Evolutionary conservation across 2,797 vertebrate species (phyloP), one percentile per base, ranked within the genome.

Genomic region (Brachymystax lenok): DNA sequence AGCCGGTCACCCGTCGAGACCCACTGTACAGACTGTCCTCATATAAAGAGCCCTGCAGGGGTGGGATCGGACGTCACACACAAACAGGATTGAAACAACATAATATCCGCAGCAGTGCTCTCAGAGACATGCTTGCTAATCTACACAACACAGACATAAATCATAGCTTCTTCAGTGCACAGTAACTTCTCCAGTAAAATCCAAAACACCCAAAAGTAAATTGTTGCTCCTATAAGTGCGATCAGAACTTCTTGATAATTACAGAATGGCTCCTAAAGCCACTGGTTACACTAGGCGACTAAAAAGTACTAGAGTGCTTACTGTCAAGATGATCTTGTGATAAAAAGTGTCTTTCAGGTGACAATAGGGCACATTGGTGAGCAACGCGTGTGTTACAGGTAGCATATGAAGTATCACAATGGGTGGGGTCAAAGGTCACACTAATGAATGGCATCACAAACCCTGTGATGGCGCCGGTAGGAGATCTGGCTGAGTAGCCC

Each of bases 21-120:
- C 84, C 83, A 21, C 85, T 83, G 87, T 85, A 87, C 40, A 92
- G 40, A 13, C 86, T 64, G 76, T 93, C 92, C 71, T 93, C 90
- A 70, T 92, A 92, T 19, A 91, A 40, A 74, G 89, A 88, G 81
- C 77, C 89, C 93, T 94, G 79, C 27, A 71, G n/a, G 21, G 35
- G 3, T 10, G 19, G 16, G n/a, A 61, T 61, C 10, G 24, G n/a
- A 35, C n/a, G 16, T 24, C 64, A 33, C 66, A 51, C 0, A 46
- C 8, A 33, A 4, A 40, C 40, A 40, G 40, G 40, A 46, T 10
- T 46, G 40, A 10, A 46, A 67, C 70, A 73, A 76, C 33, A 80
- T 17, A 13, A 17, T 17, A 21, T 56, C 5, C 3, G 10, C 19
- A 69, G 6, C 68, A 69, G 33, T 40, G 24, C 13, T 72, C 27